A percentile compares a stretch with the other conserved stretches of the same genome.
These are phyloP conservation scores for Tachycineta bicolor DNA, from an alignment of 2,113 vertebrate species.

Conservation along the genomic window DNA sequence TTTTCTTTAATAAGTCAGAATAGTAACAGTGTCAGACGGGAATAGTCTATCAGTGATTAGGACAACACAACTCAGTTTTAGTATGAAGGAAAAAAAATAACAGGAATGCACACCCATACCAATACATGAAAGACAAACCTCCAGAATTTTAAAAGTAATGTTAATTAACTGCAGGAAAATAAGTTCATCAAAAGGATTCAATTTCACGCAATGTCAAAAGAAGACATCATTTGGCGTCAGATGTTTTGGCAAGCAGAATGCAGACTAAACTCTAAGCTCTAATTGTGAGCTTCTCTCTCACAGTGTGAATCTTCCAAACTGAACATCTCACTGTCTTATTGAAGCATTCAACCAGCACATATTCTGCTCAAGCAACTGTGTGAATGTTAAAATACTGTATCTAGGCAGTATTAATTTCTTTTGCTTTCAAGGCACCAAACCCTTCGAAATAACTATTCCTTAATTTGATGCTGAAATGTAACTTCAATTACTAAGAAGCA, in stretches of 20 bases:
- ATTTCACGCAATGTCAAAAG: not conserved
- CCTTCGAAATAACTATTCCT: not conserved
- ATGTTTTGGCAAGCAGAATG: constrained; percentile 17
- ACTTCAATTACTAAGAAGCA: not conserved
- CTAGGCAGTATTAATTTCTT: not conserved
- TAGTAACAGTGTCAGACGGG: not conserved
- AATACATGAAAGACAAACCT: not conserved
- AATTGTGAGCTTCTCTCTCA: constrained; percentile 7
- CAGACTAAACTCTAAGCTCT: not conserved
- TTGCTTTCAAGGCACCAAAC: constrained; percentile 8
- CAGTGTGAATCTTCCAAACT: not conserved
- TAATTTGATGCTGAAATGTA: constrained; percentile 3
- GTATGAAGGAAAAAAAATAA: not conserved
- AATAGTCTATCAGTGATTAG: not conserved
- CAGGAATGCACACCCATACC: not conserved
- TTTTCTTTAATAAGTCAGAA: too few relatives aligned
- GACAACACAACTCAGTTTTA: not conserved
- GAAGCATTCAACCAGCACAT: constrained; percentile 14
- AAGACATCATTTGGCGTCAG: not conserved
- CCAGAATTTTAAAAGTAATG: not conserved
- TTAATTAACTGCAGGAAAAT: not conserved
- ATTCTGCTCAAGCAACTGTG: not conserved
- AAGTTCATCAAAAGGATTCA: not conserved
- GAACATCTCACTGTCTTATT: not conserved
- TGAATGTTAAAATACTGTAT: not conserved